Percentiles rank a stretch among this genome's conserved stretches.
These are phyloP conservation scores for Cygnus atratus DNA, from an alignment of 2,113 vertebrate genomes.

Conservation along the genomic window DNA sequence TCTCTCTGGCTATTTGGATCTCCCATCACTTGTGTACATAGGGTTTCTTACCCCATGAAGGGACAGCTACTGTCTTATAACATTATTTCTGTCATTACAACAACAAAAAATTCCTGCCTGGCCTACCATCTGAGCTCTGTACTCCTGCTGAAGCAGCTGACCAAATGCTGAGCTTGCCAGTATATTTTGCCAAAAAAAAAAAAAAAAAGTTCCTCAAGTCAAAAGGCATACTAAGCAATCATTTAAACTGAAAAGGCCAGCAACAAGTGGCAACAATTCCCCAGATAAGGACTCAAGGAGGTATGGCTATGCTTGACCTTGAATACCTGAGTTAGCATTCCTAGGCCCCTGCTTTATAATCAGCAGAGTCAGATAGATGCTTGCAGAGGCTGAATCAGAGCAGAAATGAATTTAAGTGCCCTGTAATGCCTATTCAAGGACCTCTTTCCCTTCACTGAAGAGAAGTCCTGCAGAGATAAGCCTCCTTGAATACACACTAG, in stretches of 20 bases:
- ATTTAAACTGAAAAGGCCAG: constrained; percentile 5
- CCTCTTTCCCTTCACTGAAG: background rate
- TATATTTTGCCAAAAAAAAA: background rate
- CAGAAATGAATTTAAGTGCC: background rate
- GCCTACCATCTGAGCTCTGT: background rate
- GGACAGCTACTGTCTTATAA: background rate
- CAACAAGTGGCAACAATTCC: background rate
- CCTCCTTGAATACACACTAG: background rate
- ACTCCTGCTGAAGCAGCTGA: background rate
- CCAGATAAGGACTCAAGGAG: background rate
- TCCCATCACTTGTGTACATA: background rate
- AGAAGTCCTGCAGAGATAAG: constrained; percentile 2
- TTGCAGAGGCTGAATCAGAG: background rate
- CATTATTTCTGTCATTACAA: background rate
- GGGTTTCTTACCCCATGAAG: background rate
- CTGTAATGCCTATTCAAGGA: background rate
- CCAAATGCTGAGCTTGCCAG: background rate
- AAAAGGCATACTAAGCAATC: background rate
- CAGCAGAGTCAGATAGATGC: background rate
- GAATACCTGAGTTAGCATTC: constrained; percentile 9
- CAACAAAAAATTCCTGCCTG: background rate
- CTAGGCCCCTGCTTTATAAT: background rate
- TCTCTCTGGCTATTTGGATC: background rate
- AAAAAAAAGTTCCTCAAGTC: background rate
- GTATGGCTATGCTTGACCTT: background rate